Evolutionary conservation across 2,113 vertebrate species (phyloP).

Genomic region (Tapirus terrestris): DNA sequence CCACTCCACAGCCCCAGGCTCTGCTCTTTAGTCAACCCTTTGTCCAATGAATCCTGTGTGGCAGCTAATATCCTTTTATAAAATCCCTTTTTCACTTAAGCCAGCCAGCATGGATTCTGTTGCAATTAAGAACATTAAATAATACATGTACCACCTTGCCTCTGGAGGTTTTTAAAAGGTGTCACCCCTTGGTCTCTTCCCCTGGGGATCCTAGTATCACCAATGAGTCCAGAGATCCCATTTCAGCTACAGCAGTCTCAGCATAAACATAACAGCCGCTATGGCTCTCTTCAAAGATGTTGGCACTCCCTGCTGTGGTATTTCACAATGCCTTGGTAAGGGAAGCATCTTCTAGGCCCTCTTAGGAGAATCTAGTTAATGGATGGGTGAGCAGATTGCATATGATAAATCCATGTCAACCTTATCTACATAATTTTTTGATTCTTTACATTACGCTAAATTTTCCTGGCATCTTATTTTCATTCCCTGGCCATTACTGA

Average conservation of each 20-base stretch:
- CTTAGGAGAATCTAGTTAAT: background rate
- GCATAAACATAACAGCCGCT: background rate
- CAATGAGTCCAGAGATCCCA: slow-evolving; percentile 38
- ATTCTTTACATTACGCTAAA: background rate
- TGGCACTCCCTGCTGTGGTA: background rate
- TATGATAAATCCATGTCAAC: background rate
- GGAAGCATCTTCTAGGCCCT: background rate
- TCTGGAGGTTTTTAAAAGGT: slow-evolving; percentile 13
- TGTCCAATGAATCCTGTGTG: background rate
- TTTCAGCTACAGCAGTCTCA: slow-evolving; percentile 50
- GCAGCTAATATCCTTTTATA: background rate
- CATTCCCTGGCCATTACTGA: background rate
- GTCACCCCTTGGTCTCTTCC: slow-evolving; percentile 47
- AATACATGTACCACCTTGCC: slow-evolving; percentile 27
- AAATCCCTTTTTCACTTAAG: slow-evolving; percentile 50
- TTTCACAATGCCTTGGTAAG: background rate
- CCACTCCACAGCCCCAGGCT: background rate
- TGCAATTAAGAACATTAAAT: slow-evolving; percentile 71
- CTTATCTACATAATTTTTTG: background rate
- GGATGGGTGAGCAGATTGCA: background rate
- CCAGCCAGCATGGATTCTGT: slow-evolving; percentile 38
- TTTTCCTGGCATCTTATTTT: background rate
- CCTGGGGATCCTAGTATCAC: slow-evolving; percentile 28
- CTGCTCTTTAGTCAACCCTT: background rate
- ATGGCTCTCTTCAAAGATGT: background rate